phyloP scores from a whole-genome alignment of 1,140 invertebrate genomes.

The Reticulitermes speratus region DNA sequence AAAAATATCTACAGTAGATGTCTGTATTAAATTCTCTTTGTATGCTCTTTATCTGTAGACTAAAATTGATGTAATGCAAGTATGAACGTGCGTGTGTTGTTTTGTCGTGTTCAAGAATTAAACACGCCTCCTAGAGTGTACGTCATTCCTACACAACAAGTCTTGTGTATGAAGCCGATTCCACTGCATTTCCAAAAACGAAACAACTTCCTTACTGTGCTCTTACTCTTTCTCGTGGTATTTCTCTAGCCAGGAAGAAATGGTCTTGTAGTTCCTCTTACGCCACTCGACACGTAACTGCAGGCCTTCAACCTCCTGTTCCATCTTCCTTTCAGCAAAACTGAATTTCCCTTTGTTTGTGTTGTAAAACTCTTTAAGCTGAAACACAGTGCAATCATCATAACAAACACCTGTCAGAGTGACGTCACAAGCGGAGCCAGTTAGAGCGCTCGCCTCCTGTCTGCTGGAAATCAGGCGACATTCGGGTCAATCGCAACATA shows the following conservation, averaged over 20 bases:
- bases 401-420: neutral
- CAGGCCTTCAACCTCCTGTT: conserved; percentile 16
- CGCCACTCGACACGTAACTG: conserved; percentile 18
- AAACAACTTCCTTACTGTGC: too few relatives aligned
- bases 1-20: too few relatives aligned
- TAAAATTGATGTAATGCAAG: too few relatives aligned
- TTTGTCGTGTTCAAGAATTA: too few relatives aligned
- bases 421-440: neutral
- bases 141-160: too few relatives aligned
- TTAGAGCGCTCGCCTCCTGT: neutral
- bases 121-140: too few relatives aligned
- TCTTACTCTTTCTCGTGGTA: neutral
- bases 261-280: neutral
- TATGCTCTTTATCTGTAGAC: too few relatives aligned
- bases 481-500: too few relatives aligned
- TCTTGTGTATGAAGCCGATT: neutral
- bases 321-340: neutral
- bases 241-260: neutral
- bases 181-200: neutral
- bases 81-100: too few relatives aligned
- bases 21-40: too few relatives aligned
- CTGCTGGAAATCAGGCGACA: neutral
- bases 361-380: neutral
- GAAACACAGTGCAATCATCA: neutral
- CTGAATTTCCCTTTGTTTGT: conserved; percentile 12